Evolutionary conservation across 2,888 invertebrate genomes (phyloP), one percentile per base, ranked within the genome.

Genomic region (Scrobipalpa atriplicella): DNA sequence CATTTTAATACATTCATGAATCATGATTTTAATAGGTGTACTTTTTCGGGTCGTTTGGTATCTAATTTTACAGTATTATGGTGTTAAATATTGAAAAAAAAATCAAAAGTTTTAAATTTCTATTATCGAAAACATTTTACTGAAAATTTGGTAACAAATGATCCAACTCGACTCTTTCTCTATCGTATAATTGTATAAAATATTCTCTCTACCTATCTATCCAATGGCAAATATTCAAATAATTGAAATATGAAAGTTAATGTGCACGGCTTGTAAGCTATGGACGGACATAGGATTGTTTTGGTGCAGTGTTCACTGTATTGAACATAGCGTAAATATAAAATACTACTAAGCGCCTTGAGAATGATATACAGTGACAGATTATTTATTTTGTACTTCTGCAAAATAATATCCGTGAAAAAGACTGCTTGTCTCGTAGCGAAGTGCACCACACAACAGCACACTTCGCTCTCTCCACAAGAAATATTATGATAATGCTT

Each of bases 131-230:
- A 16, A n/a, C n/a, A 51, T 51, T n/a, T 51, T 13, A n/a, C 2
- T 41, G 41, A 47, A 47, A 21, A 21, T 56, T 56, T 11, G 54
- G 6, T 56, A 13, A 21, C 54, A 13, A 56, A 21, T 10, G 54
- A 21, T 11, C 54, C 21, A 71, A 72, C 71, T 70, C 70, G n/a
- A 68, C 72, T 72, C 68, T 68, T 70, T 70, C 70, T 73, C 70
- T 73, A 72, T 77, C 73, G 70, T 73, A 73, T 72, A 73, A 72
- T 78, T 76, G 74, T 74, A 73, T 62, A 62, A 60, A 9, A 43
- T 68, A 68, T 70, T 68, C 68, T 77, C 77, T 75, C 77, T 76
- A 72, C 78, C 74, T 81, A 81, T 77, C 78, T 77, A 77, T 39
- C 18, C 60, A 81, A 78, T 79, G 78, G 80, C 80, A 72, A 70